phyloP scores from a whole-genome alignment of 2,797 vertebrate genomes.

The Centropyge bicolor region DNA sequence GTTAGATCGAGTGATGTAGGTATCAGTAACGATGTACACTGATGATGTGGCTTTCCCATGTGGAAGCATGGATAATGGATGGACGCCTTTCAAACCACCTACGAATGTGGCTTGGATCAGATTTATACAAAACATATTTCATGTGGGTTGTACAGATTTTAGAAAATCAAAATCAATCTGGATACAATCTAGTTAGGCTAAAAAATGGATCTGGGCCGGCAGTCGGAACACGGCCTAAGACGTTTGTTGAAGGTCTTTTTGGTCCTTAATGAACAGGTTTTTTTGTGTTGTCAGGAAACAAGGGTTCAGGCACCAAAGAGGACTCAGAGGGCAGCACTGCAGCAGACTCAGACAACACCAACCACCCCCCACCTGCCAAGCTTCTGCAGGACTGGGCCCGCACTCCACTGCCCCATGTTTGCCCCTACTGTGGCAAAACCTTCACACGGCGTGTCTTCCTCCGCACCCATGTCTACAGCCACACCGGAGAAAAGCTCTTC shows the following conservation, averaged over 20 bases:
- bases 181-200: no score
- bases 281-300: conserved; percentile 55
- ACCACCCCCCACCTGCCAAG: conserved; percentile 81
- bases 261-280: conserved; percentile 23
- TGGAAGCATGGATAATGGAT: no score
- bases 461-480: conserved; percentile 91
- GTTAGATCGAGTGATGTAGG: no score
- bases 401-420: conserved; percentile 85
- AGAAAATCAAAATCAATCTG: neutral
- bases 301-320: conserved; percentile 50
- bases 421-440: conserved; percentile 91
- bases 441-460: conserved; percentile 94
- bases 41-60: no score
- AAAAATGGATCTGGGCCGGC: no score
- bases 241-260: conserved; percentile 1
- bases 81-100: no score
- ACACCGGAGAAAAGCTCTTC: conserved; percentile 94
- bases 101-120: no score
- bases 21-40: no score
- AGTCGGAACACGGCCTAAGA: neutral
- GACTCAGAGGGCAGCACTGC: conserved; percentile 56
- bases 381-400: conserved; percentile 82
- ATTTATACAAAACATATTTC: no score
- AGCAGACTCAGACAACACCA: conserved; percentile 60
- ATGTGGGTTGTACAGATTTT: no score